Conservation (phyloP, 2,888 invertebrate species). For the Macropis europaea region DNA sequence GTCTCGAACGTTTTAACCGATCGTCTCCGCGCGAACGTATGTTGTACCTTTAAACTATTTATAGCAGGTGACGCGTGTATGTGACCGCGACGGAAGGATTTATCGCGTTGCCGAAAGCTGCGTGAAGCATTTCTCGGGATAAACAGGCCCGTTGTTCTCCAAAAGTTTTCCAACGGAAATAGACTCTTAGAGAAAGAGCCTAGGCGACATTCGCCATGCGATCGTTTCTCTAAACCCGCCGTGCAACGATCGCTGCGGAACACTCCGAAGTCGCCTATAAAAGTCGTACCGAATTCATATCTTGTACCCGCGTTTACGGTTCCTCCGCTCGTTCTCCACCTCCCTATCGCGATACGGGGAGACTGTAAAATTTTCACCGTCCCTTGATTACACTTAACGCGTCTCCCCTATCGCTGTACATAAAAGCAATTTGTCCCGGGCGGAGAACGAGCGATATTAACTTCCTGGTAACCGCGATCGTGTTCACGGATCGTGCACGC, state of each 20-base stretch:
- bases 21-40: constrained; percentile 48
- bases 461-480: constrained; percentile 5
- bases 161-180: constrained; percentile 49
- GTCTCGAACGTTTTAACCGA: constrained; percentile 54
- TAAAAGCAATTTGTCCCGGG: constrained; percentile 32
- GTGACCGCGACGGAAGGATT: constrained; percentile 55
- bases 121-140: constrained; percentile 58
- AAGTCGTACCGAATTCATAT: constrained; percentile 28
- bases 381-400: constrained; percentile 16
- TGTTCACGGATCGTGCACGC: constrained; percentile 18
- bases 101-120: constrained; percentile 60
- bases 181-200: constrained; percentile 1
- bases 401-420: not conserved
- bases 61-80: constrained; percentile 60
- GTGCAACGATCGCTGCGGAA: constrained; percentile 1
- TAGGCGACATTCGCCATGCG: not conserved
- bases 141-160: constrained; percentile 58
- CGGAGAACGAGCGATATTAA: constrained; percentile 23
- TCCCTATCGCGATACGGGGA: not conserved
- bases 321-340: not conserved
- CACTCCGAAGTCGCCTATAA: constrained; percentile 15
- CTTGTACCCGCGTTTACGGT: constrained; percentile 4
- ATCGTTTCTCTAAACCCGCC: not conserved
- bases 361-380: constrained; percentile 42
- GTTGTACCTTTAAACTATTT: constrained; percentile 61